phyloP scores from a whole-genome alignment of 2,797 vertebrate genomes.

The Phrynocephalus guinanensis region DNA sequence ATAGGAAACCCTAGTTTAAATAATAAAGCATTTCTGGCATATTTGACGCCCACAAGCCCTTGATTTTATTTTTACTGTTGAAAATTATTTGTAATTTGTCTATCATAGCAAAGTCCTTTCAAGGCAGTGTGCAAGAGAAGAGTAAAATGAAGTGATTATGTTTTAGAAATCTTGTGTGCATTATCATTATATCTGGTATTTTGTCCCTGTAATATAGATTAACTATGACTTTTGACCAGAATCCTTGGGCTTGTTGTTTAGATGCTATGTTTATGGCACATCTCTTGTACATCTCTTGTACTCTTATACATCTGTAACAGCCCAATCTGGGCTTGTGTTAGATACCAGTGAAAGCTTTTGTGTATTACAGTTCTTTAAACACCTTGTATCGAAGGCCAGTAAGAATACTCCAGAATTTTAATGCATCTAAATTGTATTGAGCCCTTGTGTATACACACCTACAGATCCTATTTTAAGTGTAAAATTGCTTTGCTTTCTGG shows the following conservation, averaged over 20 bases:
- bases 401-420: background rate
- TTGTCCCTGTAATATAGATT: background rate
- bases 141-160: background rate
- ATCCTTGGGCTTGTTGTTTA: no score
- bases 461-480: background rate
- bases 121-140: no score
- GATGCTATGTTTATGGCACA: background rate
- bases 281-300: background rate
- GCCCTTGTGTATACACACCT: background rate
- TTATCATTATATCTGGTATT: background rate
- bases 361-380: background rate
- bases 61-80: background rate
- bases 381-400: background rate
- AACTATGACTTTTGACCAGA: background rate
- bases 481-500: background rate
- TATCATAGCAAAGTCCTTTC: no score
- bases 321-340: background rate
- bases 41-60: background rate
- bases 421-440: background rate
- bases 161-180: background rate
- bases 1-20: background rate
- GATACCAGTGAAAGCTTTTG: background rate
- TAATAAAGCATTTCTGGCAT: background rate
- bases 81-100: no score
- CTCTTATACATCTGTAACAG: background rate